These are phyloP conservation scores for Falco rusticolus DNA, from an alignment of 2,797 vertebrate genomes.

Conservation along the genomic window DNA sequence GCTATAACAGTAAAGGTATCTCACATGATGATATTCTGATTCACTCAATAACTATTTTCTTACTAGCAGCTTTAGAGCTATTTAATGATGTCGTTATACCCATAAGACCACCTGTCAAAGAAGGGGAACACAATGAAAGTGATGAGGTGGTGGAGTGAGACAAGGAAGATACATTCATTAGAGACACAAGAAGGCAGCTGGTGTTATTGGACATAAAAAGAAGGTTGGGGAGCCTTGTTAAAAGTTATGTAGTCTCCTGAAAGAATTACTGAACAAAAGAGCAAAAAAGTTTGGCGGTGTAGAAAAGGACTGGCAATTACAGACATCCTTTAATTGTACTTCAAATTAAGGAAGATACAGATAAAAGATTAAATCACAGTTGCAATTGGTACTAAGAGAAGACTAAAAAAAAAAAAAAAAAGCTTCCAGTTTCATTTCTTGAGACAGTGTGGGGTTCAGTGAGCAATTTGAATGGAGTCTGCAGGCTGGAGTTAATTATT, in stretches of 20 bases:
- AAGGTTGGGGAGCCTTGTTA: constrained; percentile 52
- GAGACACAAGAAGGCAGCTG: constrained; percentile 23
- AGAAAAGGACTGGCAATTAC: constrained; percentile 13
- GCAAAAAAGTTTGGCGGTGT: constrained; percentile 16
- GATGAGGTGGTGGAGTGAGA: constrained; percentile 44
- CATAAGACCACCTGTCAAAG: constrained; percentile 54
- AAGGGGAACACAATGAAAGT: constrained; percentile 39
- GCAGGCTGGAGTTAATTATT: constrained; percentile 48
- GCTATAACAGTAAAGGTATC: not conserved
- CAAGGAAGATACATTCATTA: constrained; percentile 18
- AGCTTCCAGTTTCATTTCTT: not conserved
- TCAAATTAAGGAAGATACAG: constrained; percentile 32
- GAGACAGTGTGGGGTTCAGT: not conserved
- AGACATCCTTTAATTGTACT: constrained; percentile 30
- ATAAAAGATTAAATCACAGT: constrained; percentile 32
- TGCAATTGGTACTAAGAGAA: constrained; percentile 38
- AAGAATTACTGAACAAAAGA: constrained; percentile 16
- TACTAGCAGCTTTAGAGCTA: constrained; percentile 21
- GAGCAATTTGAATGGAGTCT: constrained; percentile 30
- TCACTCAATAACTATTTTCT: constrained; percentile 25
- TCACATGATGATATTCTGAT: not conserved
- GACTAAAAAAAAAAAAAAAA: not conserved
- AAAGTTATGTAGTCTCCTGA: constrained; percentile 35
- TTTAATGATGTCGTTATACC: constrained; percentile 55
- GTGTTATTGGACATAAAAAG: constrained; percentile 23